These are phyloP conservation scores for Polietes domitor DNA, from an alignment of 2,888 invertebrate species.

Conservation along the genomic window DNA sequence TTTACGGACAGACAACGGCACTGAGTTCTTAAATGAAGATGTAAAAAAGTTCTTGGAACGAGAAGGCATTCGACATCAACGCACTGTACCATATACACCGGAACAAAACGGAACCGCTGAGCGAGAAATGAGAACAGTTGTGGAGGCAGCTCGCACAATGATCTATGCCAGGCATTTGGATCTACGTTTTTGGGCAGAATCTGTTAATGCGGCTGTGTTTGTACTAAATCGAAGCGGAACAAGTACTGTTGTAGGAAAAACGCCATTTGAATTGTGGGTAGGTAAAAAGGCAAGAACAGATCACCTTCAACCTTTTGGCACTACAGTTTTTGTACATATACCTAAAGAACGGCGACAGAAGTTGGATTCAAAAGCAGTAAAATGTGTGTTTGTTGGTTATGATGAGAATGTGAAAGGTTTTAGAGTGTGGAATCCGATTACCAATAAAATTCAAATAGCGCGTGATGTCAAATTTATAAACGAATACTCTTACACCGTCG, in stretches of 20 bases:
- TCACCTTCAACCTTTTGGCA: slow-evolving; percentile 75
- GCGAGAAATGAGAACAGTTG: slow-evolving; percentile 74
- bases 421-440: slow-evolving; percentile 56
- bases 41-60: slow-evolving; percentile 65
- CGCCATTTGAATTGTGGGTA: slow-evolving; percentile 71
- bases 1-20: slow-evolving; percentile 69
- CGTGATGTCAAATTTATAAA: slow-evolving; percentile 56
- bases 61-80: no score
- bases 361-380: slow-evolving; percentile 76
- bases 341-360: slow-evolving; percentile 75
- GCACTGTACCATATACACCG: no score
- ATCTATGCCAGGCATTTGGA: slow-evolving; percentile 65
- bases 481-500: neutral
- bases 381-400: slow-evolving; percentile 74
- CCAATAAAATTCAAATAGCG: slow-evolving; percentile 42
- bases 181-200: slow-evolving; percentile 76
- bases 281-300: slow-evolving; percentile 15
- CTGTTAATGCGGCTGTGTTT: no score
- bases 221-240: slow-evolving; percentile 73
- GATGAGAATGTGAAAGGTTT: slow-evolving; percentile 73
- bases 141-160: slow-evolving; percentile 73
- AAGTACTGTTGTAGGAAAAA: slow-evolving; percentile 67
- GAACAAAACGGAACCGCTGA: slow-evolving; percentile 77
- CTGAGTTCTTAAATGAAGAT: slow-evolving; percentile 71
- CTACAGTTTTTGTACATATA: slow-evolving; percentile 73